These are phyloP conservation scores for Diarsia dahlii DNA, from an alignment of 2,888 invertebrate genomes.

Conservation along the genomic window DNA sequence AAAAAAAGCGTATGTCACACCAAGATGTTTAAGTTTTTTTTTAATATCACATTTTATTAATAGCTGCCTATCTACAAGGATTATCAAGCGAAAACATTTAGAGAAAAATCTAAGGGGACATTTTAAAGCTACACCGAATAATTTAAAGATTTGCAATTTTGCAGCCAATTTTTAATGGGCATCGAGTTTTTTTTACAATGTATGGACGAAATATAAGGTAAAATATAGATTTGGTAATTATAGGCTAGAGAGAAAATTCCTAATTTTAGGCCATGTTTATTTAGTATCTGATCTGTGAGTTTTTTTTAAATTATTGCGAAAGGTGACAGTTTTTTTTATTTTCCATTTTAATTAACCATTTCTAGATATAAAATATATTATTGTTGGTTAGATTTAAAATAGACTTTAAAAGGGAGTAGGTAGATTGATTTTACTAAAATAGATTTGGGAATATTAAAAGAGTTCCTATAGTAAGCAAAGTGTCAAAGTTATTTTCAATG, in stretches of 20 bases:
- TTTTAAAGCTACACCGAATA: constrained; percentile 53
- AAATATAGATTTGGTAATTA: constrained; percentile 3
- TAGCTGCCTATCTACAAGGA: constrained; percentile 48
- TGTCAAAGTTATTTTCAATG: background rate
- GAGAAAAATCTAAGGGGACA: constrained; percentile 49
- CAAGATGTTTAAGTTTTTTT: background rate
- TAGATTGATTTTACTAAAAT: constrained; percentile 7
- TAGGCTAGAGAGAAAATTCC: constrained; percentile 6
- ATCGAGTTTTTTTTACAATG: background rate
- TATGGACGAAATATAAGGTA: constrained; percentile 53
- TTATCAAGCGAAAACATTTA: constrained; percentile 57
- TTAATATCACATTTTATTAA: constrained; percentile 44
- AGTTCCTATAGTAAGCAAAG: background rate
- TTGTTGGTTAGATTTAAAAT: background rate
- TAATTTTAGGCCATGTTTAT: constrained; percentile 23
- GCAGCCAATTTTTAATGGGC: constrained; percentile 10
- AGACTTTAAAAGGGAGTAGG: background rate
- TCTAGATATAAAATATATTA: background rate
- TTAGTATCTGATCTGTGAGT: background rate
- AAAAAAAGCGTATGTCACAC: constrained; percentile 23
- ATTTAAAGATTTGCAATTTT: constrained; percentile 29
- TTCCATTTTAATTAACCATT: too few relatives aligned
- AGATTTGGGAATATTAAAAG: background rate
- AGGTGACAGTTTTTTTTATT: too few relatives aligned
- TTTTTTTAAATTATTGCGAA: background rate